Percentiles rank a stretch among this genome's conserved stretches.
These are phyloP conservation scores for Otocyon megalotis DNA, from an alignment of 2,113 vertebrate species.

Conservation along the genomic window DNA sequence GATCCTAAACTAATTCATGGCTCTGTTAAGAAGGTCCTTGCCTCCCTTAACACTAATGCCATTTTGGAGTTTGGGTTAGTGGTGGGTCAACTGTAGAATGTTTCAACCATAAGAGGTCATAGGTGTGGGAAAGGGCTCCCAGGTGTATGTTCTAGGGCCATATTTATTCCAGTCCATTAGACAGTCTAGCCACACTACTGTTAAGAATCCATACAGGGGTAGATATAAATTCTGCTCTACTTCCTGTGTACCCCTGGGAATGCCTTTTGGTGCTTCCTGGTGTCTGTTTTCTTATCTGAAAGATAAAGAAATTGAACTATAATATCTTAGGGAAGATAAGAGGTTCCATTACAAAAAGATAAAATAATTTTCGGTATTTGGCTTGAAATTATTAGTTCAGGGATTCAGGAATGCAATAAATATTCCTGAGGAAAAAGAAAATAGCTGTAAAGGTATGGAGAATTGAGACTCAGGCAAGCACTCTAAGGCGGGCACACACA, in stretches of 20 bases:
- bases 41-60: background rate
- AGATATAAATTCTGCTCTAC: background rate
- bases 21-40: background rate
- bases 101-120: background rate
- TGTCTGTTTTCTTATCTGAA: slow-evolving; percentile 21
- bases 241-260: background rate
- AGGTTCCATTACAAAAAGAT: background rate
- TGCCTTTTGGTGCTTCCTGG: background rate
- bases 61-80: background rate
- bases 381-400: slow-evolving; percentile 29
- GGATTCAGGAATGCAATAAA: background rate
- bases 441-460: background rate
- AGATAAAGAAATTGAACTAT: background rate
- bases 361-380: background rate
- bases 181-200: background rate
- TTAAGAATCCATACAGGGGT: background rate
- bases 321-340: background rate
- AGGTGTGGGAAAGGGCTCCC: background rate
- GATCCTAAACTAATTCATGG: background rate
- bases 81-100: background rate
- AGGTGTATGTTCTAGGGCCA: background rate
- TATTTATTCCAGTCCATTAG: background rate
- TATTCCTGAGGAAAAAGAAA: background rate
- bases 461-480: background rate
- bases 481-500: background rate